These are phyloP conservation scores for Luehdorfia chinensis DNA, from an alignment of 1,140 invertebrate species.

Conservation along the genomic window DNA sequence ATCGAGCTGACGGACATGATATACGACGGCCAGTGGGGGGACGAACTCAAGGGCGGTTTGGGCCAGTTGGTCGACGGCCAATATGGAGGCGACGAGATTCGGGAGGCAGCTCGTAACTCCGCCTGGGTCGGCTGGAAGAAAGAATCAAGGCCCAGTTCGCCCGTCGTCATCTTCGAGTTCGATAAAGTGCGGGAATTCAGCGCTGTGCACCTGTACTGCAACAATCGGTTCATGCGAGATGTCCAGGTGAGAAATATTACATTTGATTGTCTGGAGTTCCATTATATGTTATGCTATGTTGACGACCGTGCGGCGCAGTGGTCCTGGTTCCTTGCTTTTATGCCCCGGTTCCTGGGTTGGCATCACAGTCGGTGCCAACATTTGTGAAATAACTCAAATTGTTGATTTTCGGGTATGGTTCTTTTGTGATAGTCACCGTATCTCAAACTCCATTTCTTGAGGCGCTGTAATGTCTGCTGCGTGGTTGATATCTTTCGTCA, in stretches of 20 bases:
- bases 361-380: no score
- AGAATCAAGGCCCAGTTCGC: constrained; percentile 81
- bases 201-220: constrained; percentile 88
- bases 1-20: constrained; percentile 93
- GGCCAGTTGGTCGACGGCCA: constrained; percentile 94
- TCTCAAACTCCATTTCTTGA: no score
- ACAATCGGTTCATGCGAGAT: constrained; percentile 89
- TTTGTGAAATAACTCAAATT: no score
- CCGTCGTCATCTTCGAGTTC: constrained; percentile 92
- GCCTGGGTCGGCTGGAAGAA: constrained; percentile 96
- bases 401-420: no score
- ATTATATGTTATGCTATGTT: no score
- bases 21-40: constrained; percentile 92
- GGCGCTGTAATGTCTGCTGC: no score
- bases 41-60: constrained; percentile 86
- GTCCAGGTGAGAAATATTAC: constrained; percentile 85
- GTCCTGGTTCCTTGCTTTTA: no score
- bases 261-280: neutral
- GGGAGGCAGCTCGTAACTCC: constrained; percentile 83
- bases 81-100: constrained; percentile 63
- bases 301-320: neutral
- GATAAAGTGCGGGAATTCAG: constrained; percentile 92
- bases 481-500: no score
- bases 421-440: no score
- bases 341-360: no score